phyloP scores from a whole-genome alignment of 2,113 vertebrate genomes.

The Sylvia atricapilla region DNA sequence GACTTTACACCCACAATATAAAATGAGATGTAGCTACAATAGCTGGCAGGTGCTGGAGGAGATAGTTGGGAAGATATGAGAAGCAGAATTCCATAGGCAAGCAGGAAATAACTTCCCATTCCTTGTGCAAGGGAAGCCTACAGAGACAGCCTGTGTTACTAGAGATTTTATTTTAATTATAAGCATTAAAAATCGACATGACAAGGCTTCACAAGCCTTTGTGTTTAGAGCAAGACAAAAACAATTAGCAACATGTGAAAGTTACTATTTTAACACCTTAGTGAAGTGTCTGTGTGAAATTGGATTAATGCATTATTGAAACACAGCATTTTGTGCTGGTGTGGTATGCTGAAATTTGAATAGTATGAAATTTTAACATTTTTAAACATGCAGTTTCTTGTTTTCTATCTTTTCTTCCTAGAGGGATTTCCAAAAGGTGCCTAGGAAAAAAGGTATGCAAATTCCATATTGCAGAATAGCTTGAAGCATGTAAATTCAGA shows the following conservation, averaged over 20 bases:
- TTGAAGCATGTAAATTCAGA: neutral
- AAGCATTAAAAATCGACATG: neutral
- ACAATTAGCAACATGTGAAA: neutral
- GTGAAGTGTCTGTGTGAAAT: neutral
- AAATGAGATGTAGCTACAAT: neutral
- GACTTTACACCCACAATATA: constrained; percentile 26
- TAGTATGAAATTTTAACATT: neutral
- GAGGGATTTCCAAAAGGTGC: neutral
- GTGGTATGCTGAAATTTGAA: neutral
- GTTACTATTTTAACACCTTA: neutral
- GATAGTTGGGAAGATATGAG: neutral
- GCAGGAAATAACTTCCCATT: neutral
- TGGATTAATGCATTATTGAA: neutral
- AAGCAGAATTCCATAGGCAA: neutral
- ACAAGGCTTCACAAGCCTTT: neutral
- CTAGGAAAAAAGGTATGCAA: neutral
- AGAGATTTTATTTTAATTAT: neutral
- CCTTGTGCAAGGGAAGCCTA: neutral
- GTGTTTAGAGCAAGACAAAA: neutral
- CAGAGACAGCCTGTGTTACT: neutral
- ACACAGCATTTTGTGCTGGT: neutral
- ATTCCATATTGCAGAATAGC: neutral
- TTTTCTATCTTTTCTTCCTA: neutral
- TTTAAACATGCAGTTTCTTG: neutral
- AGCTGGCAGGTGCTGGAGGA: neutral